Base-by-base conservation (phyloP, 2,113 vertebrate genomes). In the Cyanoliseus patagonus region DNA sequence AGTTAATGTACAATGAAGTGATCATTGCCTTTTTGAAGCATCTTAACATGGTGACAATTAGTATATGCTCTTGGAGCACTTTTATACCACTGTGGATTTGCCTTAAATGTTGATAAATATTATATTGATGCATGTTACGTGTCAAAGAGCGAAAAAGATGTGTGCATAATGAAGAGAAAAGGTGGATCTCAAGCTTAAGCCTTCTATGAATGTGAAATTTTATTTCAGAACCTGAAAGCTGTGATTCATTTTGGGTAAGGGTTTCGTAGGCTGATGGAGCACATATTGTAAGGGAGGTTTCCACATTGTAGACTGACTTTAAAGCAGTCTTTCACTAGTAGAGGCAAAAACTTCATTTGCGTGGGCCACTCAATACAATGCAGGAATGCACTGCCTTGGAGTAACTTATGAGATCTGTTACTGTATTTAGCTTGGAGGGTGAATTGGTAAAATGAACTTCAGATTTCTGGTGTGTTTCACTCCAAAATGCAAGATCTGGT, bases 351-450 rank as follows among this genome's bases (percentile, higher is more conserved):
- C 12, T 62, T 39, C 3, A 0, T 74, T 77, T 52, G 4, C 24
- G 0, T 18, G n/a, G 87, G 9, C 41, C 24, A 10, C 3, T 2
- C 5, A 13, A 3, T 17, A 3, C 1, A 22, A 17, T 7, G 28
- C 22, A 69, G 35, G 13, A 55, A 27, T 42, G 14, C 4, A 27
- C 4, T 3, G 1, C 30, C 17, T 25, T 7, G 14, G 2, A 55
- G 35, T 6, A 30, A 27, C 11, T 72, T 47, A 10, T 33, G 66
- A 57, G 15, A 10, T 37, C 7, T 27, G 15, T 18, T 42, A 13
- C 11, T 41, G 1, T 18, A 1, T 17, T 0, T 42, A 30, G 5
- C 11, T 41, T 49, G 46, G 8, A 74, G 31, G 14, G 18, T 19
- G 12, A 77, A 30, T n/a, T 82, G 4, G 44, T 74, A 12, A 67